A percentile compares a stretch with the other conserved stretches of the same genome.
Evolutionary conservation across 2,113 vertebrate genomes (phyloP).

Genomic region (Cairina moschata): DNA sequence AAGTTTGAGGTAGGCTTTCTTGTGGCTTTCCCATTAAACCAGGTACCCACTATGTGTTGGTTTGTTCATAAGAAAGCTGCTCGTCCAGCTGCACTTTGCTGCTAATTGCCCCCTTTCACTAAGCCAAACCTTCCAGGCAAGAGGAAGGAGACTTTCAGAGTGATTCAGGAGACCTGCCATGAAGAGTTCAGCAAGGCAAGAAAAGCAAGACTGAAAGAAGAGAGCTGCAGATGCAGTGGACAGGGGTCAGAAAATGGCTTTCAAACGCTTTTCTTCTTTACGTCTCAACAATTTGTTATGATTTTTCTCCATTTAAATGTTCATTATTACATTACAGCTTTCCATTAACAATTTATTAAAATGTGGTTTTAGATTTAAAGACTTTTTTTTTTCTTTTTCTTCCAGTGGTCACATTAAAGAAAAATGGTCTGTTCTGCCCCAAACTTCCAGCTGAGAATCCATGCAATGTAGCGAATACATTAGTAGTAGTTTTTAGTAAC

Average conservation of each 20-base stretch:
- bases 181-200: not conserved
- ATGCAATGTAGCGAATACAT: not conserved
- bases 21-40: not conserved
- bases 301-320: not conserved
- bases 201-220: not conserved
- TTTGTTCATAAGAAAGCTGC: not conserved
- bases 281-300: not conserved
- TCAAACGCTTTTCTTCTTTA: not conserved
- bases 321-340: not conserved
- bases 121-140: not conserved
- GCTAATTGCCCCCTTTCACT: not conserved
- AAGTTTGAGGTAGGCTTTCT: not conserved
- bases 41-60: not conserved
- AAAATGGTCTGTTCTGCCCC: not conserved
- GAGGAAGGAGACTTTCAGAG: not conserved
- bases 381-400: not conserved
- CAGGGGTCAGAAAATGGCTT: not conserved
- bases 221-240: not conserved
- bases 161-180: not conserved
- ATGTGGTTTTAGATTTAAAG: not conserved
- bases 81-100: not conserved
- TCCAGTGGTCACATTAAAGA: not conserved
- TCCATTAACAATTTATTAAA: not conserved
- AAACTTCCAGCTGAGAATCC: not conserved
- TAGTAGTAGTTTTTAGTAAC: constrained; percentile 8